These are phyloP conservation scores for Polyploca ridens DNA, from an alignment of 2,888 invertebrate species.

Conservation along the genomic window DNA sequence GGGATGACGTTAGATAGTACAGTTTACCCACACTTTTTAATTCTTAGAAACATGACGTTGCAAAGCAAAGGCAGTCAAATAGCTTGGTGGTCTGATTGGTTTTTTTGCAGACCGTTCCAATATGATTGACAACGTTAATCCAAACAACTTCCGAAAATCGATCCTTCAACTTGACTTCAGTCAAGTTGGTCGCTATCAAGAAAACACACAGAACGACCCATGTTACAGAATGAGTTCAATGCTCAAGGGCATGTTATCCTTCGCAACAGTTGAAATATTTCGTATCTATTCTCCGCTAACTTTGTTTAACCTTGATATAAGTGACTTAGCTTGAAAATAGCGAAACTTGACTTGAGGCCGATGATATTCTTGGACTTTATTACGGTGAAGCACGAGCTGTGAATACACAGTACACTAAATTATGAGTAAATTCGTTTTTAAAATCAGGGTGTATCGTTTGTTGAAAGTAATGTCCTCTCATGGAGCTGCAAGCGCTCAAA, in stretches of 20 bases:
- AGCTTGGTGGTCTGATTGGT: not conserved
- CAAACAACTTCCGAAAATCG: not conserved
- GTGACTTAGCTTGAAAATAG: constrained; percentile 34
- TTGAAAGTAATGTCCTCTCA: not conserved
- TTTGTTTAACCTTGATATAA: constrained; percentile 42
- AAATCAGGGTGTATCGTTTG: not conserved
- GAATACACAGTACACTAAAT: constrained; percentile 1
- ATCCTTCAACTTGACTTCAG: not conserved
- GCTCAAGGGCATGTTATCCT: constrained; percentile 44
- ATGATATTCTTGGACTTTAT: constrained; percentile 28
- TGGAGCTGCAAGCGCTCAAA: not conserved
- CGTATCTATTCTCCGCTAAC: constrained; percentile 27
- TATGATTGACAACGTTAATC: not conserved
- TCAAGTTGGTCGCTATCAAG: constrained; percentile 3
- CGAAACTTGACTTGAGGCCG: constrained; percentile 28
- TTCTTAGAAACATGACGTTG: not conserved
- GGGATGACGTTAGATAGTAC: not conserved
- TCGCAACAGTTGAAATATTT: constrained; percentile 27
- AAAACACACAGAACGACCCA: constrained; percentile 20
- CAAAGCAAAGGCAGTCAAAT: not conserved
- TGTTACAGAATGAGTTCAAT: constrained; percentile 40
- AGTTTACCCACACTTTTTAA: too few relatives aligned
- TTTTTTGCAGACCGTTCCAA: not conserved
- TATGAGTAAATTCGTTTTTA: not conserved
- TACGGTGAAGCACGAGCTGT: constrained; percentile 8